phyloP scores from a whole-genome alignment of 1,140 invertebrate genomes.

The Ostrea edulis region DNA sequence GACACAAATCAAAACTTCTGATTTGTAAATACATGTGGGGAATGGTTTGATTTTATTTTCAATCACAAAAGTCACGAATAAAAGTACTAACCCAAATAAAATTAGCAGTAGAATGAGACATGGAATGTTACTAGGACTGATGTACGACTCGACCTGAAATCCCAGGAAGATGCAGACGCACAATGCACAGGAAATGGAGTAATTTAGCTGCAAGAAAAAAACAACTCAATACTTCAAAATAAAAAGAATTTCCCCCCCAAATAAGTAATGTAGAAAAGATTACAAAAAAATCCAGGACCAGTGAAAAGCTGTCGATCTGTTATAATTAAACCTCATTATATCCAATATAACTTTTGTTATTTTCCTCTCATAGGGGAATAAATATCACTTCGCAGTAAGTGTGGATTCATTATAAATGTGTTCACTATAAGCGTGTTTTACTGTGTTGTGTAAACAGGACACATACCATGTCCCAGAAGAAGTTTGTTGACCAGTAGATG shows the following conservation, averaged over 20 bases:
- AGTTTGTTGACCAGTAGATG: constrained; percentile 81
- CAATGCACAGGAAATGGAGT: constrained; percentile 81
- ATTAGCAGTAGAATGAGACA: constrained; percentile 81
- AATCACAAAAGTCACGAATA: neutral
- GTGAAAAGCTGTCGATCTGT: too few species aligned
- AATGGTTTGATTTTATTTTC: neutral
- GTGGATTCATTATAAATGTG: too few species aligned
- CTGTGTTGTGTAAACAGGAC: neutral
- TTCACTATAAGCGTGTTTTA: neutral
- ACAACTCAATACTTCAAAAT: neutral
- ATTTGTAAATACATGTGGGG: neutral
- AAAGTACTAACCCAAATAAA: constrained; percentile 82
- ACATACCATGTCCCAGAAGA: constrained; percentile 83
- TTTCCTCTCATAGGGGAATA: too few species aligned
- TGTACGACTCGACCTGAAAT: constrained; percentile 83
- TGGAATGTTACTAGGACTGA: constrained; percentile 80
- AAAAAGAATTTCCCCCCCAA: neutral
- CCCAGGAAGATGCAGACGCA: constrained; percentile 82
- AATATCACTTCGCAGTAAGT: too few species aligned
- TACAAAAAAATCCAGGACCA: too few species aligned
- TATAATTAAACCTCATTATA: too few species aligned
- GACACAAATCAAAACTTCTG: neutral
- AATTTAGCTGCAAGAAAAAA: constrained; percentile 80
- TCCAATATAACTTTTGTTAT: too few species aligned
- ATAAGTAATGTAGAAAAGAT: too few species aligned